Evolutionary conservation across 2,113 vertebrate genomes (phyloP).

Genomic region (Gasterosteus nipponicus): DNA sequence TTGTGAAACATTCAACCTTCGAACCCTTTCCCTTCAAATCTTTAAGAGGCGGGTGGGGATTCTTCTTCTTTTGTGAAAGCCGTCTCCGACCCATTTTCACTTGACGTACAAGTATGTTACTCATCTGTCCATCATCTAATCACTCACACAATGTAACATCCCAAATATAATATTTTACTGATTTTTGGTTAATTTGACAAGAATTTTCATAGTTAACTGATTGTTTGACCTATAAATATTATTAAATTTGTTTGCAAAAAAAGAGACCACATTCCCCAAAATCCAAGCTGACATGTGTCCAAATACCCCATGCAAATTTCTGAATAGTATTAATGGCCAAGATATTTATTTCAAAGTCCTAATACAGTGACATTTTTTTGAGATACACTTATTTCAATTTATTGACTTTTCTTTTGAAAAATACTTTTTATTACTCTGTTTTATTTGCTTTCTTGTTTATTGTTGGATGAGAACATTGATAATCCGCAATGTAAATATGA

Average conservation of each 20-base stretch:
- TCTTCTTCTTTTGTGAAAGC: neutral
- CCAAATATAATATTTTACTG: neutral
- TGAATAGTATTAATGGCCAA: neutral
- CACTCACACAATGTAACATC: neutral
- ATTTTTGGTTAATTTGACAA: neutral
- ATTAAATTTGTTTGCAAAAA: neutral
- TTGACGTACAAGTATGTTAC: neutral
- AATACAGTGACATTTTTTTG: neutral
- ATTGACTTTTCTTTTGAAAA: no score
- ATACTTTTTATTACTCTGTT: no score
- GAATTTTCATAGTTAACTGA: neutral
- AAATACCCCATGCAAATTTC: no score
- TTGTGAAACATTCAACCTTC: slow-evolving; percentile 3
- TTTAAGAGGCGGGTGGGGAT: neutral
- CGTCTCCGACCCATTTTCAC: neutral
- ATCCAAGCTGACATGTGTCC: neutral
- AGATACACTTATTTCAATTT: no score
- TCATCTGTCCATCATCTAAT: neutral
- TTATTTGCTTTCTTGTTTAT: no score
- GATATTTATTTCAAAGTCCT: neutral
- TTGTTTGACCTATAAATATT: neutral
- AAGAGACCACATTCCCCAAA: neutral
- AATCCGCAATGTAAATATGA: neutral
- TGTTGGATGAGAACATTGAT: no score
- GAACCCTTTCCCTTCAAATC: neutral